These are phyloP conservation scores for Phasia obesa DNA, from an alignment of 2,888 invertebrate species.

Conservation along the genomic window DNA sequence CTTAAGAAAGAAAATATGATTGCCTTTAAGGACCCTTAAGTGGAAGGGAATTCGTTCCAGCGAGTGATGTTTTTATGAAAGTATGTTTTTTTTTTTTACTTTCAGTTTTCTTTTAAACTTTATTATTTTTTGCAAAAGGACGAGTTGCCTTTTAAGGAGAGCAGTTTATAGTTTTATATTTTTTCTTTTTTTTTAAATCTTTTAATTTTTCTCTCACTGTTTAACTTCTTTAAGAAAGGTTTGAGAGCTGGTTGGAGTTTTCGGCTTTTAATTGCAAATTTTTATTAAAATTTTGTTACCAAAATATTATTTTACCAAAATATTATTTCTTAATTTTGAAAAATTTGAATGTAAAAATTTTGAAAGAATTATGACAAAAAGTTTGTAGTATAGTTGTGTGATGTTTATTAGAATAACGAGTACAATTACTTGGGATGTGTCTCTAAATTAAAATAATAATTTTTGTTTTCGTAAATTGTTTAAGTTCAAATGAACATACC, in stretches of 20 bases:
- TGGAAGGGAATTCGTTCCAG: too few species aligned
- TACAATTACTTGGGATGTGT: neutral
- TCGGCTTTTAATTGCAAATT: conserved; percentile 34
- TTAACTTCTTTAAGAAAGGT: too few species aligned
- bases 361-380: neutral
- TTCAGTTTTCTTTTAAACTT: too few species aligned
- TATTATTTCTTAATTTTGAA: conserved; percentile 50
- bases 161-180: too few species aligned
- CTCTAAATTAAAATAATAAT: neutral
- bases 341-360: conserved; percentile 23
- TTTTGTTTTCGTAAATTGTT: too few species aligned
- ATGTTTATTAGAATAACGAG: neutral
- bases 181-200: too few species aligned
- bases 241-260: neutral
- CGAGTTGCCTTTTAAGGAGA: too few species aligned
- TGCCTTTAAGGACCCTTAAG: neutral
- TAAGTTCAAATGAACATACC: too few species aligned
- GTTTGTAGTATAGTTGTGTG: conserved; percentile 2
- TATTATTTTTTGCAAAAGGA: too few species aligned
- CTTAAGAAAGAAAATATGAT: neutral
- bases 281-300: conserved; percentile 48
- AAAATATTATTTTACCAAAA: conserved; percentile 49
- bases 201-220: too few species aligned
- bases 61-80: neutral
- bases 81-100: too few species aligned